These are phyloP conservation scores for Drosophila tsacasi DNA, from an alignment of 1,140 invertebrate species.

Conservation along the genomic window DNA sequence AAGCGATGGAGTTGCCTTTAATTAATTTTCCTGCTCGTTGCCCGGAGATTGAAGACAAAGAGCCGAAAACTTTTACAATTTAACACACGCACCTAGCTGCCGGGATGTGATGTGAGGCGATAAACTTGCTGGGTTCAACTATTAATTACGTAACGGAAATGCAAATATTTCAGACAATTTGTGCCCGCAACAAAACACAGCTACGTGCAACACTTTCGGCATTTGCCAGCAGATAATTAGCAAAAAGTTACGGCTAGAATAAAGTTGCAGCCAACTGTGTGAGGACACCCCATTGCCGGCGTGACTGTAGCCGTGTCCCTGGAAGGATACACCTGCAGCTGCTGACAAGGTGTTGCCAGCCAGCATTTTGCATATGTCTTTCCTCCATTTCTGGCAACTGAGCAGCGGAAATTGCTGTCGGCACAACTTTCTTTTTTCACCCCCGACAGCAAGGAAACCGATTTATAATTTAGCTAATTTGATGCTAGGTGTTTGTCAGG, in stretches of 20 bases:
- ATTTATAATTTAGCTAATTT: conserved; percentile 68
- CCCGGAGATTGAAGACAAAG: conserved; percentile 33
- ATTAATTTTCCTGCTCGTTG: conserved; percentile 42
- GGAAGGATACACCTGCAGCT: conserved; percentile 15
- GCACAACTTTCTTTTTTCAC: conserved; percentile 39
- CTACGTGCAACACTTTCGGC: conserved; percentile 32
- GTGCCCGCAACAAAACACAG: conserved; percentile 38
- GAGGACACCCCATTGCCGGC: conserved; percentile 13
- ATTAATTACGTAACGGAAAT: conserved; percentile 73
- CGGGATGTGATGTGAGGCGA: conserved; percentile 31
- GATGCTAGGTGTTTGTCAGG: conserved; percentile 50
- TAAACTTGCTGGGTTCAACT: conserved; percentile 44
- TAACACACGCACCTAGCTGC: conserved; percentile 11
- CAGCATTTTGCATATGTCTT: conserved; percentile 58
- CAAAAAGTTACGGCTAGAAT: conserved; percentile 34
- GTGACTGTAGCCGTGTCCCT: conserved; percentile 15
- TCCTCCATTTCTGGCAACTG: conserved; percentile 33
- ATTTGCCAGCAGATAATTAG: conserved; percentile 60
- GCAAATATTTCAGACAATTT: conserved; percentile 69
- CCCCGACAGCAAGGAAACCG: conserved; percentile 45
- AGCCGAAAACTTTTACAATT: conserved; percentile 46
- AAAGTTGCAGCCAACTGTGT: conserved; percentile 49
- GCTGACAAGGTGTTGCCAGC: conserved; percentile 56
- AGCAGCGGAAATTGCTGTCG: conserved; percentile 67
- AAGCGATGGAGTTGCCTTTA: conserved; percentile 19